phyloP scores from a whole-genome alignment of 2,888 invertebrate genomes.

The Hartigia nigra region DNA sequence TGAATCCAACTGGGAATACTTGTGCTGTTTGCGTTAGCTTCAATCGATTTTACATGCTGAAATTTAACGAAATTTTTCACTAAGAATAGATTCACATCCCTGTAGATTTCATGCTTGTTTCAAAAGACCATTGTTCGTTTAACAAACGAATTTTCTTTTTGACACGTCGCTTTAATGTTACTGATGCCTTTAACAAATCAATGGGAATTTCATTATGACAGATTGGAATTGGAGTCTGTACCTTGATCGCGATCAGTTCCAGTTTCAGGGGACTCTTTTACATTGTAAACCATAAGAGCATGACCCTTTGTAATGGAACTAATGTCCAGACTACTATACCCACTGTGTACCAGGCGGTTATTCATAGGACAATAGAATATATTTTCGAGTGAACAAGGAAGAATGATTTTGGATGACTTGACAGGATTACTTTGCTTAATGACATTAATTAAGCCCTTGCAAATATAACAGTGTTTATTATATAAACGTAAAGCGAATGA shows the following conservation, averaged over 20 bases:
- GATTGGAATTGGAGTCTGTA: not conserved
- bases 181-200: not conserved
- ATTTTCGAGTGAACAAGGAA: not conserved
- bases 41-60: not conserved
- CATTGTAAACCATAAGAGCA: not conserved
- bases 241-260: not conserved
- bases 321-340: not conserved
- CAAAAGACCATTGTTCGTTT: not conserved
- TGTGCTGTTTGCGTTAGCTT: not conserved
- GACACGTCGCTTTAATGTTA: not conserved
- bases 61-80: not conserved
- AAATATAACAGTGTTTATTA: conserved; percentile 48
- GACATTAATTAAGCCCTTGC: conserved; percentile 13
- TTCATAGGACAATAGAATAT: not conserved
- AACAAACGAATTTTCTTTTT: not conserved
- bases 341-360: not conserved
- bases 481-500: conserved; percentile 48
- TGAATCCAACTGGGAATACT: not conserved
- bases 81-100: not conserved
- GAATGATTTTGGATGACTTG: not conserved
- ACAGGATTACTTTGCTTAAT: not conserved
- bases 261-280: not conserved
- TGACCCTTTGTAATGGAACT: not conserved
- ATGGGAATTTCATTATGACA: not conserved
- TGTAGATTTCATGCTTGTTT: not conserved